phyloP scores from a whole-genome alignment of 2,888 invertebrate genomes.

The Lumbricus terrestris region DNA sequence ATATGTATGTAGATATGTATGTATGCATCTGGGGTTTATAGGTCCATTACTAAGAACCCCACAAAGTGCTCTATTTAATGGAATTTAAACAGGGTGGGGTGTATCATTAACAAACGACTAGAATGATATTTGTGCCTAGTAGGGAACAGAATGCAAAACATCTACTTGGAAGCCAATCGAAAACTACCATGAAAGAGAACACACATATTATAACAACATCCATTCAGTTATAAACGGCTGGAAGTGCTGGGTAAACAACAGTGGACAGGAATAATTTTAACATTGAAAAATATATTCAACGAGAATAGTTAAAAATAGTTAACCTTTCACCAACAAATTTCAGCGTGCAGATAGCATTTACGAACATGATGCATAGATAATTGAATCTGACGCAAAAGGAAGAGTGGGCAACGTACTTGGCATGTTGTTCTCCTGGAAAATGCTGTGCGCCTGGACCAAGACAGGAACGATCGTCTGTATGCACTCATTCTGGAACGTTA shows the following conservation, averaged over 20 bases:
- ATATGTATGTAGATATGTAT: too few species aligned
- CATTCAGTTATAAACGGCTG: neutral
- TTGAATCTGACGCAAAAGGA: neutral
- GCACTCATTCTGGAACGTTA: conserved; percentile 76
- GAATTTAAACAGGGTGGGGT: too few species aligned
- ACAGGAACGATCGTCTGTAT: conserved; percentile 81
- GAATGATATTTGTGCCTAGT: too few species aligned
- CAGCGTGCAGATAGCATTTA: neutral
- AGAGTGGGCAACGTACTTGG: conserved; percentile 42
- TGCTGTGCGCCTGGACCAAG: conserved; percentile 79
- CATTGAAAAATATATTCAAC: neutral
- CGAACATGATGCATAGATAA: neutral
- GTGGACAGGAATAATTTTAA: neutral
- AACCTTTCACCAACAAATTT: neutral
- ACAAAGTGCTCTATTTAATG: too few species aligned
- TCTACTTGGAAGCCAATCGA: neutral
- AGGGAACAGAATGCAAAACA: neutral
- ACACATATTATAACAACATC: neutral
- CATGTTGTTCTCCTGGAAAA: conserved; percentile 68
- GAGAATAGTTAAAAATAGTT: neutral
- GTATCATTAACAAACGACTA: too few species aligned
- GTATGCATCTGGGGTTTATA: too few species aligned
- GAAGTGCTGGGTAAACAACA: neutral
- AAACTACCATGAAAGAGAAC: neutral
- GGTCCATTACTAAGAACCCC: too few species aligned